These are phyloP conservation scores for Larimichthys crocea DNA, from an alignment of 2,113 vertebrate species.

Conservation along the genomic window DNA sequence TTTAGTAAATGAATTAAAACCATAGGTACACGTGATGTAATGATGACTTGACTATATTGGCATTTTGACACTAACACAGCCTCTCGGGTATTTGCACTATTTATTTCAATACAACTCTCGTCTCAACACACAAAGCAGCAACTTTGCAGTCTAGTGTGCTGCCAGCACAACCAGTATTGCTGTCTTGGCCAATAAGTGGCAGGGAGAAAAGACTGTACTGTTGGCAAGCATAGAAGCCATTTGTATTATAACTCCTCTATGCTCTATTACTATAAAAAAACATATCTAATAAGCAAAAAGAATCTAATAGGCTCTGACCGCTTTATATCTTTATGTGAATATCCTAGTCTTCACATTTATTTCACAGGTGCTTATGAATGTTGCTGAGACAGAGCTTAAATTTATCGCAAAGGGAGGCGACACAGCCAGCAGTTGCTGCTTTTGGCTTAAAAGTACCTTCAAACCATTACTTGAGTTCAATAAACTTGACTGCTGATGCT, in stretches of 20 bases:
- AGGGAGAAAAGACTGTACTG: not conserved
- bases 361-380: not conserved
- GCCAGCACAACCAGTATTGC: slow-evolving; percentile 9
- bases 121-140: slow-evolving; percentile 20
- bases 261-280: not conserved
- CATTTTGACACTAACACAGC: slow-evolving; percentile 35
- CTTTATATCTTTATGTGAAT: not conserved
- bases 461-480: slow-evolving; percentile 36
- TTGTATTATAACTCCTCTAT: slow-evolving; percentile 3
- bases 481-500: slow-evolving; percentile 23
- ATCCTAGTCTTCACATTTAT: not conserved
- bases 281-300: not conserved
- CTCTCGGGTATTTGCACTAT: slow-evolving; percentile 19
- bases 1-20: slow-evolving; percentile 56
- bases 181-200: slow-evolving; percentile 14
- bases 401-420: not conserved
- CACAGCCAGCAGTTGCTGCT: slow-evolving; percentile 1
- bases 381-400: slow-evolving; percentile 6
- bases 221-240: slow-evolving; percentile 9
- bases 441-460: slow-evolving; percentile 3
- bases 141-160: not conserved
- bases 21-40: slow-evolving; percentile 24
- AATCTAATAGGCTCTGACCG: not conserved
- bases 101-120: slow-evolving; percentile 25
- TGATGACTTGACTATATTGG: slow-evolving; percentile 39